A percentile compares a stretch with the other conserved stretches of the same genome.
These are phyloP conservation scores for Saccostrea glomerata DNA, from an alignment of 1,140 invertebrate species.

Conservation along the genomic window DNA sequence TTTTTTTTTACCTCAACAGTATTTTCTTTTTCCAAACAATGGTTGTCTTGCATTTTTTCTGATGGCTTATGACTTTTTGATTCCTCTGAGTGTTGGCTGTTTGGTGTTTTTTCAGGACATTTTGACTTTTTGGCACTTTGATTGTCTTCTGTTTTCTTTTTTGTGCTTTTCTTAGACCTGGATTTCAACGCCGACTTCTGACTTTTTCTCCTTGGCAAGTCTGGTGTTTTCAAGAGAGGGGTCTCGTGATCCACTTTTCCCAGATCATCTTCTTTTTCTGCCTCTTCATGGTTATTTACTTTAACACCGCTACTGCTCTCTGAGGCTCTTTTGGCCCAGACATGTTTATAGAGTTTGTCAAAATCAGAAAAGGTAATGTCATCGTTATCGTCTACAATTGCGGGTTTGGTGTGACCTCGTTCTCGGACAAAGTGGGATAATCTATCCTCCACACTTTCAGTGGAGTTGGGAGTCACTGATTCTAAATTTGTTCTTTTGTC, in stretches of 20 bases:
- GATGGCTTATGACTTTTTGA: no score
- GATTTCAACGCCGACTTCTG: background rate
- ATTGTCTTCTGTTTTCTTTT: background rate
- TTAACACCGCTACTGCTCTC: background rate
- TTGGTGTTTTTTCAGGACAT: no score
- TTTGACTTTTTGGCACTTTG: background rate
- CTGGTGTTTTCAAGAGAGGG: background rate
- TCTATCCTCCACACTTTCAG: background rate
- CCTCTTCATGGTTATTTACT: background rate
- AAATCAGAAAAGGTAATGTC: conserved; percentile 32
- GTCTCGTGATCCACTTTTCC: background rate
- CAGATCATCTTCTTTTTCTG: background rate
- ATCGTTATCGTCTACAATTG: background rate
- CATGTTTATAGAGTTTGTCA: conserved; percentile 20
- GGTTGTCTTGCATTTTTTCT: background rate
- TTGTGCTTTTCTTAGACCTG: conserved; percentile 13
- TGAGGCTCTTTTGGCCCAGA: background rate
- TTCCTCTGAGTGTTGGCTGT: no score
- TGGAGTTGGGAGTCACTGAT: background rate
- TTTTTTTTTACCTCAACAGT: background rate
- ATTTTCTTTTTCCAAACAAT: background rate
- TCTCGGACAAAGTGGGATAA: conserved; percentile 1
- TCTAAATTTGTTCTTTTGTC: background rate
- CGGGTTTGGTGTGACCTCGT: background rate
- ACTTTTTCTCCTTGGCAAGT: background rate